Base-by-base conservation (phyloP, 2,797 vertebrate species). In the Australoheros facetus region DNA sequence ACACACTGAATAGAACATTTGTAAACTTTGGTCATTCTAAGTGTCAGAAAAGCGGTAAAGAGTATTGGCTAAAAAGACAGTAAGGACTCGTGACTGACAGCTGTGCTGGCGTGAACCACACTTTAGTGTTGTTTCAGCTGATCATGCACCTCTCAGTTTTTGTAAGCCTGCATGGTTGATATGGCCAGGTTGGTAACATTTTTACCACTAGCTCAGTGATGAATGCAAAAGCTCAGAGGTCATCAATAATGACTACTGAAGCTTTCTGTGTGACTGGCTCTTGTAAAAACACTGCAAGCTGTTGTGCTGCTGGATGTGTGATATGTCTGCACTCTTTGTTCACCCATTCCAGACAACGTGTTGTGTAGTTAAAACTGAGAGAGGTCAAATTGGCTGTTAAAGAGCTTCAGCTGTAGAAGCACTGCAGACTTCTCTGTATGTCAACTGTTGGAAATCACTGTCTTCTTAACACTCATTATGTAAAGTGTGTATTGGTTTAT, bases 61-160 rank as follows among this genome's bases (percentile, higher is more conserved):
- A 42, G 37, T 0, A 1, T 13, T 16, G 21, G 13, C 59, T 62
- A 42, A 42, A 62, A 23, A 62, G 37, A 62, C 5, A 21, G 59
- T 62, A 62, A 62, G 34, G 34, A 42, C 59, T 10, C 42, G 37
- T 62, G 37, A 62, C 37, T 62, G 14, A 26, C 14, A 64, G 26
- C 0, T 26, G 21, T 26, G 60, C 21, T 0, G 0, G 1, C 16
- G 23, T 62, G 21, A 62, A 42, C 59, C 59, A 62, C 4, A 0
- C 21, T 42, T 7, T 42, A 34, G 34, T 62, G 59, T 42, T 21
- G 59, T 42, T 62, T 42, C 13, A 62, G n/a, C 37, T 0, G 0
- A 21, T 26, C 21, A 26, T 2, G 8, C 37, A 26, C 0, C 37
- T 42, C 37, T 64, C 21, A 26, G 42, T 42, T 26, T 62, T 42